Conservation (phyloP, 2,113 vertebrate genomes). For the Hemiprocne comata region DNA sequence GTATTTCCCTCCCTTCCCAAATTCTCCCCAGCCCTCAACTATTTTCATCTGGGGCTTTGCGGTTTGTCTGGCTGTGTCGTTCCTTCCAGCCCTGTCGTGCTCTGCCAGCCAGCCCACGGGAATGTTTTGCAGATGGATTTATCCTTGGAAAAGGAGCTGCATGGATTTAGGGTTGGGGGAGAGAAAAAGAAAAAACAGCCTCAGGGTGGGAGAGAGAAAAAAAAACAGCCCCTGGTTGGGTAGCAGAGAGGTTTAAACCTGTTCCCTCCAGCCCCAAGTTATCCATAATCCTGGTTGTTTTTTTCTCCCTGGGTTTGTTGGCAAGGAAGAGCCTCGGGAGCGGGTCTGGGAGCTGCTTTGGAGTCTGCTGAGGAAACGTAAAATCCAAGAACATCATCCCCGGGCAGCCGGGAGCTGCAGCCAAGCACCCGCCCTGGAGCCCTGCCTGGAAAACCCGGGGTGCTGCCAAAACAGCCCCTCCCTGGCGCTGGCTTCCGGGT, state of each 20-base stretch:
- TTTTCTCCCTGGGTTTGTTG: rapidly evolving
- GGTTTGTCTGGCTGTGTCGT: background rate
- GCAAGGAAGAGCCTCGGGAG: background rate
- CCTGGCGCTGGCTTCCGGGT: rapidly evolving
- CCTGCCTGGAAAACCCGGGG: background rate
- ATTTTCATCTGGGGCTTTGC: background rate
- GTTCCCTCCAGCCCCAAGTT: background rate
- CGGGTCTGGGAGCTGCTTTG: background rate
- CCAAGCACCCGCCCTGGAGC: background rate
- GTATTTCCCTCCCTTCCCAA: background rate
- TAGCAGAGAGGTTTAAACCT: background rate
- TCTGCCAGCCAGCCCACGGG: background rate
- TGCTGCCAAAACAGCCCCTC: background rate
- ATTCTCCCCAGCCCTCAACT: background rate
- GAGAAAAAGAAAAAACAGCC: no score
- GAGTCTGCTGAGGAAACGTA: background rate
- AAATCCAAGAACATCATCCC: background rate
- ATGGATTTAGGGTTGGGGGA: background rate
- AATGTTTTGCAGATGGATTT: background rate
- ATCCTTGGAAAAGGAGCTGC: background rate
- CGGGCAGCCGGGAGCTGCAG: rapidly evolving
- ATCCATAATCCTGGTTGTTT: rapidly evolving
- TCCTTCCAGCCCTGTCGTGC: background rate
- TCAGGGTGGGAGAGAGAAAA: background rate
- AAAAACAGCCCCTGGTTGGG: background rate